A percentile compares a stretch with the other conserved stretches of the same genome.
Conservation (phyloP, 2,888 invertebrate genomes). For the Lasioglossum oenotherae region DNA sequence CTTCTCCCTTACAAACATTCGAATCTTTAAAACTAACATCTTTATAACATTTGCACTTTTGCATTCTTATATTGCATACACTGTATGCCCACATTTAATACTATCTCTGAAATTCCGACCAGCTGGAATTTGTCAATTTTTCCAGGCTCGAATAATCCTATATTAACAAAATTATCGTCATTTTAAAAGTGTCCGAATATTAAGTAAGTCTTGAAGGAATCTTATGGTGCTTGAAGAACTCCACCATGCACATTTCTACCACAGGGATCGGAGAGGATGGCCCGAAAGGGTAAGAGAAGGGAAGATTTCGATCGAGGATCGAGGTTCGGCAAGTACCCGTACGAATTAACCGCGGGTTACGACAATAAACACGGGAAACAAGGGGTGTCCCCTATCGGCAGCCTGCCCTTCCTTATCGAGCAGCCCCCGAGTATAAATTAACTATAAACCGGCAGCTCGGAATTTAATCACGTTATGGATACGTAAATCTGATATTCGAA, state of each 20-base stretch:
- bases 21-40: no score
- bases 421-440: constrained; percentile 36
- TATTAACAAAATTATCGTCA: no score
- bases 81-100: no score
- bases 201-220: not conserved
- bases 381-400: constrained; percentile 7
- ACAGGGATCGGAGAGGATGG: not conserved
- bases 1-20: no score
- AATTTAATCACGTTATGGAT: constrained; percentile 44
- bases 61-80: no score
- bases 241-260: not conserved
- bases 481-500: constrained; percentile 22
- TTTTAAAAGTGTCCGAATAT: not conserved
- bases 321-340: not conserved
- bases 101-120: no score
- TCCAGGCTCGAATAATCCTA: no score
- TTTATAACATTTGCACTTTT: no score
- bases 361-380: constrained; percentile 17
- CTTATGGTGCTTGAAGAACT: not conserved
- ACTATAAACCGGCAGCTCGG: constrained; percentile 28
- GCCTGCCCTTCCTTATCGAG: not conserved
- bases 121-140: no score
- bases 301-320: constrained; percentile 3
- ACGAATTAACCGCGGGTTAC: constrained; percentile 17
- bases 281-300: not conserved